Percentiles rank a stretch among this genome's conserved stretches.
Evolutionary conservation across 2,113 vertebrate genomes (phyloP).

Genomic region (Prietella phreatophila): DNA sequence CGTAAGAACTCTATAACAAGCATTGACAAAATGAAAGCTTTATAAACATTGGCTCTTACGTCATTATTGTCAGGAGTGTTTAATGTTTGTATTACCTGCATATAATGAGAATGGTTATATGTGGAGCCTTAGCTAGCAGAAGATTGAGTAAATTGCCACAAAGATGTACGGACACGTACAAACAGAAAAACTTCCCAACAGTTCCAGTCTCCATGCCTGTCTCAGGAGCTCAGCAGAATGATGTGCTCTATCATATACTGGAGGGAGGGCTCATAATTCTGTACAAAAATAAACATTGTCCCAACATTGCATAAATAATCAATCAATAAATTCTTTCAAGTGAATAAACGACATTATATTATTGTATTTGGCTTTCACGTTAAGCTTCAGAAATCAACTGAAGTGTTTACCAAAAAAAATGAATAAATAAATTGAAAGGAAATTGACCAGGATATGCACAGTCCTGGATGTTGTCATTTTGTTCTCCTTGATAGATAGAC

Average conservation of each 20-base stretch:
- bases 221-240: constrained; percentile 52
- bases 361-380: constrained; percentile 61
- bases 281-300: constrained; percentile 81
- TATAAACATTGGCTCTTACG: neutral
- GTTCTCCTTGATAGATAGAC: constrained; percentile 58
- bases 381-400: constrained; percentile 65
- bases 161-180: neutral
- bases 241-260: constrained; percentile 65
- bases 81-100: neutral
- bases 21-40: constrained; percentile 10
- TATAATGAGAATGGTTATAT: neutral
- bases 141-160: neutral
- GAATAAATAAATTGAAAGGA: neutral
- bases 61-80: neutral
- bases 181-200: neutral
- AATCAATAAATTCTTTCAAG: constrained; percentile 74
- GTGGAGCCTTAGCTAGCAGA: neutral
- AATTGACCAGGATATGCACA: constrained; percentile 35
- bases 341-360: constrained; percentile 61
- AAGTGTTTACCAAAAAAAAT: constrained; percentile 51
- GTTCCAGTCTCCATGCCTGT: constrained; percentile 12
- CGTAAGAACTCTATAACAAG: constrained; percentile 4
- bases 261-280: constrained; percentile 64
- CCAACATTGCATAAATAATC: constrained; percentile 79
- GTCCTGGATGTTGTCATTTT: constrained; percentile 31